phyloP scores from a whole-genome alignment of 92 coral and sea anemone genomes.

The Palythoa heliodiscus region DNA sequence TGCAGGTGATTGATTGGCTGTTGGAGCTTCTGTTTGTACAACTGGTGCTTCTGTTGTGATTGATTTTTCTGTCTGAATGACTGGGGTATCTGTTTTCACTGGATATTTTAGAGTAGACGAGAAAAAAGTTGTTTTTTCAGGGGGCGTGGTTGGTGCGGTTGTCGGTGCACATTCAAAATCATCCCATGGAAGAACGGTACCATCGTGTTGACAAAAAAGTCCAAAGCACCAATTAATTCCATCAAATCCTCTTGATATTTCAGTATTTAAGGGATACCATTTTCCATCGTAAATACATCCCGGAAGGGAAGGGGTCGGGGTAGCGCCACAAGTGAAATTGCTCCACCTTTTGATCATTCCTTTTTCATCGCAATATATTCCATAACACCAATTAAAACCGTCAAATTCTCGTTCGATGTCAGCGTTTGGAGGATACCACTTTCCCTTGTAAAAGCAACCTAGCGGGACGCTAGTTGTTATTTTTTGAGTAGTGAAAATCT shows the following conservation, averaged over 20 bases:
- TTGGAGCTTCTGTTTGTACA: neutral
- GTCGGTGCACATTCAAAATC: neutral
- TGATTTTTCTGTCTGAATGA: neutral
- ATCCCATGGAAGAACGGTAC: neutral
- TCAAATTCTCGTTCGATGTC: conserved; percentile 12
- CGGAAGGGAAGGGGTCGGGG: neutral
- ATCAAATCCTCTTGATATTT: neutral
- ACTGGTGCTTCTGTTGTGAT: neutral
- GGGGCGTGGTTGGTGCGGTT: neutral
- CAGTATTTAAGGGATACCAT: neutral
- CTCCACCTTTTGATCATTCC: conserved; percentile 6
- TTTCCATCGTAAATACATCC: conserved; percentile 24
- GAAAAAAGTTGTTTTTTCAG: neutral
- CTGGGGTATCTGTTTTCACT: neutral
- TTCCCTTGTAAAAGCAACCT: conserved; percentile 23
- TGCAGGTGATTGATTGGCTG: neutral
- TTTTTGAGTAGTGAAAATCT: too few species aligned
- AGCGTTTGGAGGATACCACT: conserved; percentile 16
- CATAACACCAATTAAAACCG: conserved; percentile 6
- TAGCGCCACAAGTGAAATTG: neutral
- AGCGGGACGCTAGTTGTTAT: too few species aligned
- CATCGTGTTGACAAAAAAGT: neutral
- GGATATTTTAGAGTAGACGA: too few species aligned
- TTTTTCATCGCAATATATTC: conserved; percentile 8
- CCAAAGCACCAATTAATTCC: conserved; percentile 30